These are phyloP conservation scores for Euspilapteryx auroguttella DNA, from an alignment of 2,888 invertebrate species.

Conservation along the genomic window DNA sequence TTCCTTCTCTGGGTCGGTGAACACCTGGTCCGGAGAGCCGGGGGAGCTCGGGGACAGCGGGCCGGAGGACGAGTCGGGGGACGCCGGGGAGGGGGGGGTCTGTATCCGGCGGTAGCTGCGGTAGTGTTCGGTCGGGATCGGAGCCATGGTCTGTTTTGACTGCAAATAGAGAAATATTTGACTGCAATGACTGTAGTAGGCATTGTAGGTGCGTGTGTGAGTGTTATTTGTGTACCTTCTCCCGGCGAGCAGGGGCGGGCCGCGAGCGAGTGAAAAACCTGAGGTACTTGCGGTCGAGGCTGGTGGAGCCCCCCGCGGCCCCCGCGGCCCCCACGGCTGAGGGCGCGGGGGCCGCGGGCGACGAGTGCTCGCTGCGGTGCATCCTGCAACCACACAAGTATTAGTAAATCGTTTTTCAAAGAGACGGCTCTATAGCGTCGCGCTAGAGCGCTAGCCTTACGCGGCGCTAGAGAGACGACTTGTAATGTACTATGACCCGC, in stretches of 20 bases:
- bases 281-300: conserved; percentile 72
- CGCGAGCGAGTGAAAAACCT: conserved; percentile 40
- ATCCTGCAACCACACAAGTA: too few relatives aligned
- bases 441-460: too few relatives aligned
- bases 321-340: too few relatives aligned
- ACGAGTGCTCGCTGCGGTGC: conserved; percentile 22
- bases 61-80: conserved; percentile 4
- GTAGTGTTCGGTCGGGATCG: conserved; percentile 79
- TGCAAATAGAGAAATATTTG: neutral
- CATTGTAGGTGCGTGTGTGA: too few relatives aligned
- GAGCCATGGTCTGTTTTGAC: conserved; percentile 25
- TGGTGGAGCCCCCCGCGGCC: conserved; percentile 58
- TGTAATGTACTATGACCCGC: too few relatives aligned
- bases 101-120: conserved; percentile 72
- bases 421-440: too few relatives aligned
- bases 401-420: too few relatives aligned
- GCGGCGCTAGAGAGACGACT: too few relatives aligned
- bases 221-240: too few relatives aligned
- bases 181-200: too few relatives aligned
- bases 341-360: conserved; percentile 50
- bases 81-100: conserved; percentile 8
- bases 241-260: neutral
- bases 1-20: too few relatives aligned
- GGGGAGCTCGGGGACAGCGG: conserved; percentile 2
- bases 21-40: conserved; percentile 1